These are phyloP conservation scores for Digitonthophagus gazella DNA, from an alignment of 2,888 invertebrate species.

Conservation along the genomic window DNA sequence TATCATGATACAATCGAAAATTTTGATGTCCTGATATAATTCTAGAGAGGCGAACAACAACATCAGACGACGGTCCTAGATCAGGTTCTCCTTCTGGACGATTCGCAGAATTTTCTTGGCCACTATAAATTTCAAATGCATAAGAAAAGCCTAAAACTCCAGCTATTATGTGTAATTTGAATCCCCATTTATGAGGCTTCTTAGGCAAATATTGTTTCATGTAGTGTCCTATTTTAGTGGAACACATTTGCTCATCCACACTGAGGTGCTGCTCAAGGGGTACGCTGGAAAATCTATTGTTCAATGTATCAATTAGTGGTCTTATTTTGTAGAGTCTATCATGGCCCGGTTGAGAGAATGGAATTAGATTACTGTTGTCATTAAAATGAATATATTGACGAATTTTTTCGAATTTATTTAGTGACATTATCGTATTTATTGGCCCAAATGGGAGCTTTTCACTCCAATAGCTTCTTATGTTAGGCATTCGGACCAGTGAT, in stretches of 20 bases:
- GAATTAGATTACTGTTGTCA: constrained; percentile 26
- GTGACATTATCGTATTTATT: neutral
- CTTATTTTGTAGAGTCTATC: constrained; percentile 29
- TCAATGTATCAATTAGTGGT: constrained; percentile 26
- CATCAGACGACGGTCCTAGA: constrained; percentile 17
- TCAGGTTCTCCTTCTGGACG: constrained; percentile 12
- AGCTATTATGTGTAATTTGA: constrained; percentile 29
- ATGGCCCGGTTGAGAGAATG: constrained; percentile 12
- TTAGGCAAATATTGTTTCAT: constrained; percentile 29
- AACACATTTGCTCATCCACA: constrained; percentile 31
- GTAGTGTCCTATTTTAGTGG: constrained; percentile 25
- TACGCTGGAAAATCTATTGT: constrained; percentile 23
- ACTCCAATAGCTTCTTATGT: neutral
- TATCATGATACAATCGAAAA: constrained; percentile 20
- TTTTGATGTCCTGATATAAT: constrained; percentile 21
- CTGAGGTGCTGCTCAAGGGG: constrained; percentile 21
- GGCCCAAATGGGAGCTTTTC: neutral
- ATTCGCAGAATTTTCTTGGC: constrained; percentile 25
- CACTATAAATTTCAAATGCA: constrained; percentile 29
- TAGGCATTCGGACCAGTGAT: neutral
- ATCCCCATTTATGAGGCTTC: constrained; percentile 34
- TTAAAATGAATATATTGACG: constrained; percentile 31
- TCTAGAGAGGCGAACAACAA: constrained; percentile 13
- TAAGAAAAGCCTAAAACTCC: constrained; percentile 30
- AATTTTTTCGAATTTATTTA: constrained; percentile 20